Percentiles rank a stretch among this genome's conserved stretches.
Evolutionary conservation across 2,888 invertebrate genomes (phyloP).

Genomic region (Drosophila algonquin): DNA sequence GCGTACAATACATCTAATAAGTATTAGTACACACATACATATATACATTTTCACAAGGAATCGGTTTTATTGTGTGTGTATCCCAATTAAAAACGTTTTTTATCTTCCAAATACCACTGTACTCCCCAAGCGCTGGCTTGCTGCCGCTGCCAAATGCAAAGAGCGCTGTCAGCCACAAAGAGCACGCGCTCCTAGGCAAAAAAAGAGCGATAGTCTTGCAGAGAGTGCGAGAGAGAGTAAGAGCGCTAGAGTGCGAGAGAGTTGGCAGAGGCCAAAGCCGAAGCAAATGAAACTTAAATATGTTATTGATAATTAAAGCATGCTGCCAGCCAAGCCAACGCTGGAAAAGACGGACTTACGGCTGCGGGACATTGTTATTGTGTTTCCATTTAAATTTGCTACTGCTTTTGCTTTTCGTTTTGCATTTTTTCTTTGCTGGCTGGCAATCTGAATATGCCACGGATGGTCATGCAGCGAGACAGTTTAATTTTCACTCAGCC

Average conservation of each 20-base stretch:
- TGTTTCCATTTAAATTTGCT: too few species aligned
- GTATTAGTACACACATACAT: too few species aligned
- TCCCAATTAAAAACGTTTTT: neutral
- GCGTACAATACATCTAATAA: too few species aligned
- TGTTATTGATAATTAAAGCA: too few species aligned
- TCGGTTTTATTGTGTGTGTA: neutral
- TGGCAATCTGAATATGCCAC: too few species aligned
- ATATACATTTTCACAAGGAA: too few species aligned
- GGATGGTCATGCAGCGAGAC: too few species aligned
- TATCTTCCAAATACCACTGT: neutral
- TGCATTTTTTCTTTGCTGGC: too few species aligned
- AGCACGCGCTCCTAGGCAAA: conserved; percentile 50
- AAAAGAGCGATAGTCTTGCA: conserved; percentile 14
- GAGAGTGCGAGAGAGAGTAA: conserved; percentile 5
- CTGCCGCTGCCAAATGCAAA: conserved; percentile 44
- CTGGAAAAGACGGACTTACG: too few species aligned
- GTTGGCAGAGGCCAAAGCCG: conserved; percentile 1
- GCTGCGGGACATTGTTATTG: too few species aligned
- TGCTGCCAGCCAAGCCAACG: too few species aligned
- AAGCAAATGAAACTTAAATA: conserved; percentile 4
- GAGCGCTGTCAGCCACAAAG: conserved; percentile 46
- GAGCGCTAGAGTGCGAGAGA: conserved; percentile 5
- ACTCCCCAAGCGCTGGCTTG: neutral
- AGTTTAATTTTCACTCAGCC: neutral
- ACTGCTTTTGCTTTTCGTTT: too few species aligned